Base-by-base conservation (phyloP, 2,888 invertebrate species). In the Diaphora mendica region DNA sequence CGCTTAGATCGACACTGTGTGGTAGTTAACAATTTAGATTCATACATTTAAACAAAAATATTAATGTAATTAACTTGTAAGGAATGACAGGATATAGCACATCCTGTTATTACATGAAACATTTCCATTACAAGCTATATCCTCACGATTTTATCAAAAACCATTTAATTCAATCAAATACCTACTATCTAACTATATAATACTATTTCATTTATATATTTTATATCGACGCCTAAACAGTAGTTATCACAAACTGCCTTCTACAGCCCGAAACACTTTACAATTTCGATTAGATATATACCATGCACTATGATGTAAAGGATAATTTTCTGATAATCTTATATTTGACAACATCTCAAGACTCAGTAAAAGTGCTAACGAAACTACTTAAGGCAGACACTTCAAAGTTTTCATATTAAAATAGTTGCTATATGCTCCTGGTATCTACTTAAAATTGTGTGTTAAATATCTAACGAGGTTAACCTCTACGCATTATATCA, bases 271-370 rank as follows among this genome's bases (percentile, higher is more conserved):
- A 79, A 55, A 62, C 62, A 62, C 62, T 59, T 66, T 51, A 78
- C 65, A 77, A 71, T 66, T 70, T 72, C 64, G 88, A 87, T 87
- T 77, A 86, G 86, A 87, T 87, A 30, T 20, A 64, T 84, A 80
- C 75, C 51, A 30, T 39, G 75, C 67, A 55, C 62, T 42, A 26
- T 70, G 42, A 62, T 59, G 42, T 62, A 70, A 70, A 44, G 42
- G 4, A 30, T 71, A 71, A 48, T 71, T 30, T n/a, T n/a, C 26
- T 51, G 20, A 35, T 39, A 30, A 44, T 23, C n/a, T 66, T 66
- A n/a, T 66, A 35, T 64, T 39, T 39, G 23, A 65, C 11, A 35
- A 65, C 33, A 39, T 39, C 64, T 65, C 35, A 26, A 35, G 20
- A n/a, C 33, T 65, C 1, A 35, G 35, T 64, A 64, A 64, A n/a